A percentile compares a stretch with the other conserved stretches of the same genome.
phyloP scores from a whole-genome alignment of 2,888 invertebrate genomes.

The Lithophane leautieri region DNA sequence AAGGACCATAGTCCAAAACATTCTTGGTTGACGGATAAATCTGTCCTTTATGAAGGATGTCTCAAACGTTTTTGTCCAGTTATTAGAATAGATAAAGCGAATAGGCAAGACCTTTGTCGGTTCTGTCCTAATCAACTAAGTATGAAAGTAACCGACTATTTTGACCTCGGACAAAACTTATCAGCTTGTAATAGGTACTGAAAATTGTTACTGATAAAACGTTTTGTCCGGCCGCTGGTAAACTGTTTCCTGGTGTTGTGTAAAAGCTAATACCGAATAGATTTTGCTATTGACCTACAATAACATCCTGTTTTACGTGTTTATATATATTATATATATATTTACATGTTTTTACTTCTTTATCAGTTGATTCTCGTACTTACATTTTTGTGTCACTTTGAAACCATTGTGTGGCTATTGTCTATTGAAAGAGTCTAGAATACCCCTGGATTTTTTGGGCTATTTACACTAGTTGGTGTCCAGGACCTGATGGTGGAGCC shows the following conservation, averaged over 20 bases:
- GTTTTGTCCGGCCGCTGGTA: slow-evolving; percentile 27
- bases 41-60: no score
- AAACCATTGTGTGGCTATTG: background rate
- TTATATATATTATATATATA: no score
- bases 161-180: slow-evolving; percentile 49
- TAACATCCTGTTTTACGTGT: slow-evolving; percentile 42
- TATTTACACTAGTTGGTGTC: no score
- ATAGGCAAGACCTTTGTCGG: slow-evolving; percentile 4
- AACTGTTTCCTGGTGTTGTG: slow-evolving; percentile 48
- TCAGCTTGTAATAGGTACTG: slow-evolving; percentile 38
- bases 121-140: slow-evolving; percentile 28
- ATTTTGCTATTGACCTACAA: slow-evolving; percentile 46
- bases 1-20: no score
- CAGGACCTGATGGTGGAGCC: no score
- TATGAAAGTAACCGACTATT: slow-evolving; percentile 45
- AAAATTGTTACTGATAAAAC: slow-evolving; percentile 54
- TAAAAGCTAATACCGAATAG: slow-evolving; percentile 41
- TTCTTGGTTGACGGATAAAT: no score
- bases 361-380: slow-evolving; percentile 5
- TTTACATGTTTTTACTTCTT: slow-evolving; percentile 5
- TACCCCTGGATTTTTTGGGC: background rate
- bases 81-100: slow-evolving; percentile 8
- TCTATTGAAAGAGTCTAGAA: slow-evolving; percentile 6
- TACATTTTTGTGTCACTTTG: background rate
- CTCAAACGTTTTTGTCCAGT: no score